Base-by-base conservation (phyloP, 1,140 invertebrate species). In the Charaxes varanes region DNA sequence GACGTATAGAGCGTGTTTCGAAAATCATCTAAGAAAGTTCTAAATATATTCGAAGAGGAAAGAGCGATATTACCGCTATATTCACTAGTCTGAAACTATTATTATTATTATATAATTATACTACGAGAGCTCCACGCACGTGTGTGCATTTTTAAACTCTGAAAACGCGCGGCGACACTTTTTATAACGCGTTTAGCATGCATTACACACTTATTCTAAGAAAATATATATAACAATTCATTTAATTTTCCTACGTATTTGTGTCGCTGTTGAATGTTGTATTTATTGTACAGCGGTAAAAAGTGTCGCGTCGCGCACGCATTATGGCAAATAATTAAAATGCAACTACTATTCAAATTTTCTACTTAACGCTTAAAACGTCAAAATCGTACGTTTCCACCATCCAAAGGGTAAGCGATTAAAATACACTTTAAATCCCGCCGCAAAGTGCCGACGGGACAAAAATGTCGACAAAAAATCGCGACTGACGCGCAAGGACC, bases 311-410 rank as follows among this genome's bases (percentile, higher is more conserved):
- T 26, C 40, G 44, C 45, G 45, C 43, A 36, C 42, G 18, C 10
- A 16, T 46, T 50, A 51, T 47, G 58, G 64, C 63, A 64, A 64
- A 62, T 41, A 53, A 51, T 62, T 73, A 76, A 66, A 62, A 72
- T 41, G 58, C 52, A 63, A n/a, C 60, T 72, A 66, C 60, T 35
- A 35, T 71, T 72, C 54, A 60, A 70, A 67, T 72, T 69, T 53
- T 53, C 69, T 79, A 77, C 65, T 66, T 72, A 72, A 63, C 38
- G 42, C 44, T 62, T 63, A 69, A 7, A 14, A 51, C 43, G 19
- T 28, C 33, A 31, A 18, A 35, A 50, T 24, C 36, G 48, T 45
- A 37, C 36, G 36, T 23, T 37, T 46, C 38, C 16, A 38, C 28
- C 47, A 30, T 8, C 30, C 41, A 15, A 47, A 32, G 23, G 13